These are phyloP conservation scores for Formica selysi DNA, from an alignment of 1,140 invertebrate species.

Conservation along the genomic window DNA sequence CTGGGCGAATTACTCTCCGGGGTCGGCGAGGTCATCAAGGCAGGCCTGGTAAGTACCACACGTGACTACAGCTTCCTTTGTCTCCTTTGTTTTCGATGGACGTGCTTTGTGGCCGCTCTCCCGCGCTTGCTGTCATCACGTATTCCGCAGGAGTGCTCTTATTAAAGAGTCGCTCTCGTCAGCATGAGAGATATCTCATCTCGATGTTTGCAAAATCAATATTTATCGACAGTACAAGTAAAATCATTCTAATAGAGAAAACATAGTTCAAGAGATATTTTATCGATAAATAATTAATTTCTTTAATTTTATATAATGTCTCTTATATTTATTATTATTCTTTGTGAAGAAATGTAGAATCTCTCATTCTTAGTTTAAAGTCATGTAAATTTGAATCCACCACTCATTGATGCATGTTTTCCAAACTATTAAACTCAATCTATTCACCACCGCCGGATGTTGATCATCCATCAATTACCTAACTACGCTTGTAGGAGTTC, in stretches of 20 bases:
- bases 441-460: slow-evolving; percentile 13
- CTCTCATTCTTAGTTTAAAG: not conserved
- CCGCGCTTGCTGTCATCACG: not conserved
- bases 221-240: slow-evolving; percentile 18
- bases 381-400: not conserved
- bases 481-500: slow-evolving; percentile 13
- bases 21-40: slow-evolving; percentile 92
- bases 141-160: not conserved
- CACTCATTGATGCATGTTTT: not conserved
- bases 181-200: not conserved
- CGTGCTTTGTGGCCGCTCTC: slow-evolving; percentile 10
- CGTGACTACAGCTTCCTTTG: slow-evolving; percentile 14
- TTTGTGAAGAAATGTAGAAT: not conserved
- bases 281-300: not conserved
- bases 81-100: slow-evolving; percentile 20
- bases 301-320: not conserved
- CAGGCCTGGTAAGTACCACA: slow-evolving; percentile 83
- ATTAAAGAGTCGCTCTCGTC: slow-evolving; percentile 7
- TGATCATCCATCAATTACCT: slow-evolving; percentile 44
- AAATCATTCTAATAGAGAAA: not conserved
- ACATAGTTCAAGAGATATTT: not conserved
- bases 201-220: not conserved
- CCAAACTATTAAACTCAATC: slow-evolving; percentile 20
- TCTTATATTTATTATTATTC: not conserved
- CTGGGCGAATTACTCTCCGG: slow-evolving; percentile 91